phyloP scores from a whole-genome alignment of 2,888 invertebrate species.

The Colletes collaris region DNA sequence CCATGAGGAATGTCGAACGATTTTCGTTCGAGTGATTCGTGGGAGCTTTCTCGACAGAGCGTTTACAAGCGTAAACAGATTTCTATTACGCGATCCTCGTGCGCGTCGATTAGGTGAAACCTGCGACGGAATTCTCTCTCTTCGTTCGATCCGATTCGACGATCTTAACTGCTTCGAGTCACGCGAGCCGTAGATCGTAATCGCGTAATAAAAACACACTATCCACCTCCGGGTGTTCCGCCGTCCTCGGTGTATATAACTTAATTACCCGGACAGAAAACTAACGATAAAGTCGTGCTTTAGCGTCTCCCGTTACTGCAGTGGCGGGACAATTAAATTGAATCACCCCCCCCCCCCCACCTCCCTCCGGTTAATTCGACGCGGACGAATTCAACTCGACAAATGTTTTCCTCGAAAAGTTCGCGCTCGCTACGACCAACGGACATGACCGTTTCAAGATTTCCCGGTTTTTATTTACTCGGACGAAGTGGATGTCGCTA shows the following conservation, averaged over 20 bases:
- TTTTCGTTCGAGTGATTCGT: too few species aligned
- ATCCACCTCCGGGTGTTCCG: background rate
- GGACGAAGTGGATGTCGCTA: too few species aligned
- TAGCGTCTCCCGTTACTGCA: background rate
- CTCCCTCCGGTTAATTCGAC: conserved; percentile 19
- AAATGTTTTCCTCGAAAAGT: conserved; percentile 26
- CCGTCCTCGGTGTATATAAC: conserved; percentile 17
- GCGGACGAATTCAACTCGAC: conserved; percentile 37
- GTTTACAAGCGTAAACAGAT: background rate
- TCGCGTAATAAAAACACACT: conserved; percentile 41
- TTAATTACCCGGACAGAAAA: conserved; percentile 44
- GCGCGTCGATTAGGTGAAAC: background rate
- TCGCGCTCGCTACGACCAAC: too few species aligned
- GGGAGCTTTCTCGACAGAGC: too few species aligned
- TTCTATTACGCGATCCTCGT: background rate
- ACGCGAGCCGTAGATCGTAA: conserved; percentile 41
- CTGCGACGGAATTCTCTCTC: background rate
- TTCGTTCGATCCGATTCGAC: conserved; percentile 2
- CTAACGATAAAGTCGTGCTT: conserved; percentile 34
- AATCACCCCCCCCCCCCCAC: conserved; percentile 26
- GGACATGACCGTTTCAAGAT: too few species aligned
- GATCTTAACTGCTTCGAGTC: conserved; percentile 37
- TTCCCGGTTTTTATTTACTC: too few species aligned
- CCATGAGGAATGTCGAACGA: too few species aligned
- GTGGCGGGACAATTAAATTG: conserved; percentile 37